These are phyloP conservation scores for Ophion ellenae DNA, from an alignment of 2,888 invertebrate genomes.

Conservation along the genomic window DNA sequence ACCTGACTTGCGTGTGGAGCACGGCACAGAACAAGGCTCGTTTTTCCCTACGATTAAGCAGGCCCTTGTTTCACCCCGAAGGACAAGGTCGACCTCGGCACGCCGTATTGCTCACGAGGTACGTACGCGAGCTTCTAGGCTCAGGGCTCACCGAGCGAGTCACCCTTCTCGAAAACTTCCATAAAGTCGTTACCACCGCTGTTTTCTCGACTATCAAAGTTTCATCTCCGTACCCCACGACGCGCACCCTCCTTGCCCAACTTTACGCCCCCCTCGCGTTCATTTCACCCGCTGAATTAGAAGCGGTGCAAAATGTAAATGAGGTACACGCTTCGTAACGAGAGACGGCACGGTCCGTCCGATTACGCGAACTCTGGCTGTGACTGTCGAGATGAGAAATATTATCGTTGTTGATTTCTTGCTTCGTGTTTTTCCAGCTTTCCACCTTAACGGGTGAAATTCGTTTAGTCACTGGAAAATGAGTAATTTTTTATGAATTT, in stretches of 20 bases:
- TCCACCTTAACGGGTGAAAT: no score
- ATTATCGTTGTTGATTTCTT: neutral
- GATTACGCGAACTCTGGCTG: constrained; percentile 1
- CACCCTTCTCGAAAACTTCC: constrained; percentile 50
- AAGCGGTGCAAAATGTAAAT: constrained; percentile 3
- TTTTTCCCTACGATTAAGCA: neutral
- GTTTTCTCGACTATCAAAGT: constrained; percentile 57
- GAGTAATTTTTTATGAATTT: no score
- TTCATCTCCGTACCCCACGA: constrained; percentile 43
- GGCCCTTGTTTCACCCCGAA: constrained; percentile 13
- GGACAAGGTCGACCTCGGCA: constrained; percentile 11
- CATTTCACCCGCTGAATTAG: constrained; percentile 39
- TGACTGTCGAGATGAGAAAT: neutral
- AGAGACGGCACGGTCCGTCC: neutral
- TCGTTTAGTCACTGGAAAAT: no score
- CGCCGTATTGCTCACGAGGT: neutral
- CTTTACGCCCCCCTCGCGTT: constrained; percentile 18
- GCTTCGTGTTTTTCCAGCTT: neutral
- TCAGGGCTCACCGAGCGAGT: constrained; percentile 41
- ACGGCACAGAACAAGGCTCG: neutral
- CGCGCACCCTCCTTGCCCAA: neutral
- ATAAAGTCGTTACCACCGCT: constrained; percentile 52
- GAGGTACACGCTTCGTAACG: constrained; percentile 7
- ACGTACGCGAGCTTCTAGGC: constrained; percentile 5
- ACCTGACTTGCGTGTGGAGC: neutral